phyloP scores from a whole-genome alignment of 2,797 vertebrate species.

The Neosilurus hyrtlii region DNA sequence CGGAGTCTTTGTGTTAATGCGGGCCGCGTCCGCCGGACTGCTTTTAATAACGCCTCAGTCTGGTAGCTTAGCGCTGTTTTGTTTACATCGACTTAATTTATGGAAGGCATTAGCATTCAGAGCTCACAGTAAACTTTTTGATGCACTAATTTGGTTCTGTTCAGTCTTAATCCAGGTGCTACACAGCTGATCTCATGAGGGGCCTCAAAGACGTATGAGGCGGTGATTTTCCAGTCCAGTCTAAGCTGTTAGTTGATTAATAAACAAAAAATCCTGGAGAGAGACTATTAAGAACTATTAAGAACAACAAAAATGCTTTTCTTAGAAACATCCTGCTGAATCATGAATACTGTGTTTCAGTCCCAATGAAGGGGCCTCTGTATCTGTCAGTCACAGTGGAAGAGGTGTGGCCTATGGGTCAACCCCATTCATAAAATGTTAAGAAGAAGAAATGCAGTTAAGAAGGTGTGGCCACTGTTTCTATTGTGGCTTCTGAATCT shows the following conservation, averaged over 20 bases:
- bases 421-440: too few relatives aligned
- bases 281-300: neutral
- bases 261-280: too few relatives aligned
- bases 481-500: neutral
- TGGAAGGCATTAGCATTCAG: neutral
- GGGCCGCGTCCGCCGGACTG: neutral
- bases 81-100: conserved; percentile 1
- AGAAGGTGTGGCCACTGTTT: neutral
- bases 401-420: neutral
- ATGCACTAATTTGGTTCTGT: neutral
- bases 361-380: too few relatives aligned
- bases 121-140: neutral
- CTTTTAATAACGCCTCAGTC: neutral
- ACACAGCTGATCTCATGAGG: neutral
- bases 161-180: conserved; percentile 9
- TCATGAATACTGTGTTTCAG: neutral
- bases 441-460: too few relatives aligned
- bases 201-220: neutral
- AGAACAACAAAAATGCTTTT: neutral
- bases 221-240: neutral
- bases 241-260: too few relatives aligned
- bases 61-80: neutral
- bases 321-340: neutral
- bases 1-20: neutral
- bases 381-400: neutral